Conservation (phyloP, 2,888 invertebrate species). For the Neoitamus cyanurus region DNA sequence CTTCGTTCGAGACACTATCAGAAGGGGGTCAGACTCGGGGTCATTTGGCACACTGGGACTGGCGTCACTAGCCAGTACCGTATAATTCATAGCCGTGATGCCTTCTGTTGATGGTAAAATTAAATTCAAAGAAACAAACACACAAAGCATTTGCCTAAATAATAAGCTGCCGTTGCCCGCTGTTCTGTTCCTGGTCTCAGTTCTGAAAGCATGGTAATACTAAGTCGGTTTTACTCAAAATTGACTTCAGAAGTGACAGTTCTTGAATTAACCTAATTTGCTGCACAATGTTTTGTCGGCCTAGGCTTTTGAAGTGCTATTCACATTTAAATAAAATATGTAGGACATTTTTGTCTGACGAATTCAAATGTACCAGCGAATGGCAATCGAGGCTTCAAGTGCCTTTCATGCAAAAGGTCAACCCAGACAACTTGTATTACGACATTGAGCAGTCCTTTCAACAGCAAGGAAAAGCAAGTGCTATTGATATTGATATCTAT, state of each 20-base stretch:
- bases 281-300: not conserved
- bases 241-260: not conserved
- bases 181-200: no score
- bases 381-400: slow-evolving; percentile 76
- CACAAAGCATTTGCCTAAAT: no score
- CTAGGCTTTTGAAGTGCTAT: not conserved
- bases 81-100: no score
- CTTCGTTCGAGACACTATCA: no score
- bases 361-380: slow-evolving; percentile 77
- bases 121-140: no score
- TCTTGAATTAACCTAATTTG: not conserved
- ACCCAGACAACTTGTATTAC: slow-evolving; percentile 76
- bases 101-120: no score
- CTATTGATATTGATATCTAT: slow-evolving; percentile 86
- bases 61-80: no score
- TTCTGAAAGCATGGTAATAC: not conserved
- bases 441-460: slow-evolving; percentile 76
- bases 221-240: no score
- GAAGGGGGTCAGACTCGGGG: no score
- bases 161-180: no score
- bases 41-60: no score
- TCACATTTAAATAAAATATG: not conserved
- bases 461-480: slow-evolving; percentile 73
- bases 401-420: slow-evolving; percentile 73
- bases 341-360: slow-evolving; percentile 75